These are phyloP conservation scores for Hydropotes inermis DNA, from an alignment of 2,113 vertebrate genomes.

Conservation along the genomic window DNA sequence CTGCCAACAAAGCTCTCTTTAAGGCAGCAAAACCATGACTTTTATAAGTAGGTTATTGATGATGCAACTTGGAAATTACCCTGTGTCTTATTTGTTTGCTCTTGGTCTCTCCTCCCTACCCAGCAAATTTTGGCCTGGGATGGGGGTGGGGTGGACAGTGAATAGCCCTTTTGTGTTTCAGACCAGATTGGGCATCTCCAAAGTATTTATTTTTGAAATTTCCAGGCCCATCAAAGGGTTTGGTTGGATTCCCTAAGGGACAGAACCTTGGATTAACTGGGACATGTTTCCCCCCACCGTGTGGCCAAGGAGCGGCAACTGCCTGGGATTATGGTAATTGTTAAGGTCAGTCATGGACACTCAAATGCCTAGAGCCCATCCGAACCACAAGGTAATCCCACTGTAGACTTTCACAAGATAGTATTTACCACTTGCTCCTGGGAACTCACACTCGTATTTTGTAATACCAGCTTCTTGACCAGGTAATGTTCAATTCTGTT, in stretches of 20 bases:
- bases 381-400: background rate
- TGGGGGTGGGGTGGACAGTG: background rate
- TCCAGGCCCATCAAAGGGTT: background rate
- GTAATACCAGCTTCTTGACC: background rate
- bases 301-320: background rate
- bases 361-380: background rate
- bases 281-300: background rate
- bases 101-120: background rate
- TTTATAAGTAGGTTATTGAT: slow-evolving; percentile 29
- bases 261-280: background rate
- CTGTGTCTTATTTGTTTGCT: background rate
- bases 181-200: background rate
- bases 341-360: background rate
- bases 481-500: background rate
- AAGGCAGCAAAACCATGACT: slow-evolving; percentile 17
- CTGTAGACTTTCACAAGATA: background rate
- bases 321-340: background rate
- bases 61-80: slow-evolving; percentile 39
- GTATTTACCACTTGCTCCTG: background rate
- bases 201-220: background rate
- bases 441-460: background rate
- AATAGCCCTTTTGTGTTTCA: slow-evolving; percentile 19
- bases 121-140: background rate
- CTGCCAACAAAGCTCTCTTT: background rate
- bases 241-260: background rate